Percentiles rank a stretch among this genome's conserved stretches.
Conservation (phyloP, 2,797 vertebrate species). For the Anguilla marmorata region DNA sequence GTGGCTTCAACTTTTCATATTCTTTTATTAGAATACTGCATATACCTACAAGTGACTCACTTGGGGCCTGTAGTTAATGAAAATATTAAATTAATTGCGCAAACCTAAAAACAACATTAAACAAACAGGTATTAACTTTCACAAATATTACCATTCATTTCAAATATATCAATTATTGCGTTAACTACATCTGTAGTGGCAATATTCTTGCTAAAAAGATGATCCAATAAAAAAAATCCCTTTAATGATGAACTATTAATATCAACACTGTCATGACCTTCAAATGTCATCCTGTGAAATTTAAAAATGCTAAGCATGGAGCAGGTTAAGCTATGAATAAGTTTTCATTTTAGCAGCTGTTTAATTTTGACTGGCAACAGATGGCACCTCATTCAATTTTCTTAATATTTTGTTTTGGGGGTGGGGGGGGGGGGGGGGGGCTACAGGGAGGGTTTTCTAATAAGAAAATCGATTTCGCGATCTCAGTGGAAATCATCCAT, state of each 20-base stretch:
- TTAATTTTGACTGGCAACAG: constrained; percentile 19
- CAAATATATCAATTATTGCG: not conserved
- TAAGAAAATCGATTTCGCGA: constrained; percentile 1
- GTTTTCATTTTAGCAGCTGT: constrained; percentile 26
- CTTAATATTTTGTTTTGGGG: constrained; percentile 29
- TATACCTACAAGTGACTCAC: not conserved
- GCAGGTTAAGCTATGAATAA: constrained; percentile 27
- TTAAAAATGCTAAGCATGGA: not conserved
- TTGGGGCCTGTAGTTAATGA: not conserved
- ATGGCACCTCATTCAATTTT: constrained; percentile 28
- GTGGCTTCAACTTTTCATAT: not conserved
- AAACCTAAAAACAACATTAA: not conserved
- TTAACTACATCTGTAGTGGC: not conserved
- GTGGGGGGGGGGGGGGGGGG: not conserved
- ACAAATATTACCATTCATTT: not conserved
- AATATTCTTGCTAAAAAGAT: constrained; percentile 10
- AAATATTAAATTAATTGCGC: not conserved
- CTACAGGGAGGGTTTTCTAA: not conserved
- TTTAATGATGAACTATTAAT: constrained; percentile 15
- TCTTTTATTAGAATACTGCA: not conserved
- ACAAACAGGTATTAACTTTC: not conserved
- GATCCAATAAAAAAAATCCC: constrained; percentile 26
- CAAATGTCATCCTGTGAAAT: not conserved
- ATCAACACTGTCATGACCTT: constrained; percentile 10
- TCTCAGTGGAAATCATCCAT: constrained; percentile 29